These are phyloP conservation scores for Belgica antarctica DNA, from an alignment of 2,888 invertebrate species.

Conservation along the genomic window DNA sequence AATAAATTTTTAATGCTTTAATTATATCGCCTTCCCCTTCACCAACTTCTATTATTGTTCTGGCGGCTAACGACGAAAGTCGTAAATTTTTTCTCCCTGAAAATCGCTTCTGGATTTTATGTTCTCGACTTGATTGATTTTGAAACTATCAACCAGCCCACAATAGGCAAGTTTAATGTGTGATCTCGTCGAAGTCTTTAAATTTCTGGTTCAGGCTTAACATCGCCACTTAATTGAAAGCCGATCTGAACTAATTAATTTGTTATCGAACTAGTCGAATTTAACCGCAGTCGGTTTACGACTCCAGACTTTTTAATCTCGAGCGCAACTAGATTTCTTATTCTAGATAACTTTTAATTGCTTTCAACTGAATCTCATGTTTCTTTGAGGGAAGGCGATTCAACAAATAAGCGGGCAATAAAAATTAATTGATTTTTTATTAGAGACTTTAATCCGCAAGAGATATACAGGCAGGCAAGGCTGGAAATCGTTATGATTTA, in stretches of 20 bases:
- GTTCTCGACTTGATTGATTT: not conserved
- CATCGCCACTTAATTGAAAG: not conserved
- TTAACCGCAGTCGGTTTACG: not conserved
- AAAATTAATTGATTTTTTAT: constrained; percentile 34
- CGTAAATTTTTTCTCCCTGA: not conserved
- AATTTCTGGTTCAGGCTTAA: not conserved
- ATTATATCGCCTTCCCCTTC: constrained; percentile 32
- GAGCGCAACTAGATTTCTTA: not conserved
- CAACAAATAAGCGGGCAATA: constrained; percentile 23
- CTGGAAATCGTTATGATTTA: too few species aligned
- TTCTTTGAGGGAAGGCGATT: not conserved
- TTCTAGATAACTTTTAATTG: constrained; percentile 26
- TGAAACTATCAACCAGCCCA: too few species aligned
- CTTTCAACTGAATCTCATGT: not conserved
- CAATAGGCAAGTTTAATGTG: not conserved
- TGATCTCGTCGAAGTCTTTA: not conserved
- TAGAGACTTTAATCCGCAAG: constrained; percentile 19
- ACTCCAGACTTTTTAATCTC: not conserved
- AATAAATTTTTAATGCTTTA: constrained; percentile 36
- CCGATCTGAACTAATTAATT: constrained; percentile 13
- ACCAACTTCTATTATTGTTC: too few species aligned
- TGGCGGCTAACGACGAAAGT: not conserved
- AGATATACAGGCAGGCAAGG: too few species aligned
- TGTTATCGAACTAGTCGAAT: constrained; percentile 15
- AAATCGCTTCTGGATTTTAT: not conserved